These are phyloP conservation scores for Chironomus tentans DNA, from an alignment of 2,888 invertebrate species.

Conservation along the genomic window DNA sequence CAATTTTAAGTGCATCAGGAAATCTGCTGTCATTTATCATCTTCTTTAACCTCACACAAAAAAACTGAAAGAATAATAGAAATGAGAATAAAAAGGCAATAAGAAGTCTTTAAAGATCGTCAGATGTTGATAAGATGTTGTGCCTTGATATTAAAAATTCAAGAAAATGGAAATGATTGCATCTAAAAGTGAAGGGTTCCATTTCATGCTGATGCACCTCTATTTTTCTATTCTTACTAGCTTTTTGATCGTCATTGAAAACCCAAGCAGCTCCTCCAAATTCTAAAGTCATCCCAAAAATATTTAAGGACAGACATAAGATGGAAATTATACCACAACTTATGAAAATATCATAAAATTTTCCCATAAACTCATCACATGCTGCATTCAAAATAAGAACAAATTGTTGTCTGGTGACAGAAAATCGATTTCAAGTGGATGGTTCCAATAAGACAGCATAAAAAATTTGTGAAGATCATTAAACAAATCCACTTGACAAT, in stretches of 20 bases:
- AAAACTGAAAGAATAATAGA: not conserved
- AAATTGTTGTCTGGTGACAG: too few relatives aligned
- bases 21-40: too few relatives aligned
- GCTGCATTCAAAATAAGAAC: not conserved
- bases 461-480: too few relatives aligned
- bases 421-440: not conserved
- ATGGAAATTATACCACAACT: not conserved
- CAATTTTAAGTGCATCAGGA: too few relatives aligned
- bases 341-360: not conserved
- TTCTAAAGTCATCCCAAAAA: too few relatives aligned
- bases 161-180: too few relatives aligned
- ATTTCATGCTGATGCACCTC: too few relatives aligned
- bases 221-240: too few relatives aligned
- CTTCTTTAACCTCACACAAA: not conserved
- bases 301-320: not conserved
- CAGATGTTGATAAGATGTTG: not conserved
- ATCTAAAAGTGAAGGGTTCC: too few relatives aligned
- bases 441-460: not conserved
- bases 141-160: not conserved
- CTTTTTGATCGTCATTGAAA: too few relatives aligned
- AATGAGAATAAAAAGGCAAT: not conserved
- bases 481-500: too few relatives aligned
- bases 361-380: not conserved
- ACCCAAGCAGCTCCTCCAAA: too few relatives aligned
- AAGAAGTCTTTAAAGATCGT: not conserved